Percentiles rank a stretch among this genome's conserved stretches.
Conservation (phyloP, 2,113 vertebrate genomes). For the Corythoichthys intestinalis region DNA sequence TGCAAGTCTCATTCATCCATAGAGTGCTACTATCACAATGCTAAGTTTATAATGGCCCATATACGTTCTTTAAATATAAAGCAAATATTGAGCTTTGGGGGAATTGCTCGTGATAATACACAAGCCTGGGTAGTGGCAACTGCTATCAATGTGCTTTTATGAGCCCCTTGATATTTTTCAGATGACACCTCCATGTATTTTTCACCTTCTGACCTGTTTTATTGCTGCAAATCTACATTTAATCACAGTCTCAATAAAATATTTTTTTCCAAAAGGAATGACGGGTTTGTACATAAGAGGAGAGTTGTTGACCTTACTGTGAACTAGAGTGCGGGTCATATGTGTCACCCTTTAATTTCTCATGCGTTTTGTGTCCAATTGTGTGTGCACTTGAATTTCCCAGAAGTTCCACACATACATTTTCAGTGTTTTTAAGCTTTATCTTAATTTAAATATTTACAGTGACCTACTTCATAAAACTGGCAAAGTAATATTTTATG, state of each 20-base stretch:
- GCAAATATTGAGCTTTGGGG: not conserved
- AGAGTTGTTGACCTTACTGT: slow-evolving; percentile 77
- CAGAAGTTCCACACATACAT: too few relatives aligned
- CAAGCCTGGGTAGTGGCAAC: not conserved
- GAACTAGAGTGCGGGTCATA: slow-evolving; percentile 81
- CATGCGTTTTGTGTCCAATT: slow-evolving; percentile 39
- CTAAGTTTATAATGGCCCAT: not conserved
- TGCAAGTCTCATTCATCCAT: not conserved
- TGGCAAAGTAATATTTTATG: too few relatives aligned
- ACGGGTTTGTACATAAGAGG: slow-evolving; percentile 12
- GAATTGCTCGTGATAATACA: slow-evolving; percentile 1
- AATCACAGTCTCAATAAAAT: slow-evolving; percentile 41
- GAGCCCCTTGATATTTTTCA: slow-evolving; percentile 27
- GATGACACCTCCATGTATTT: slow-evolving; percentile 28
- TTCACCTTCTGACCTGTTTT: slow-evolving; percentile 35
- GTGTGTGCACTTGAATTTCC: slow-evolving; percentile 1
- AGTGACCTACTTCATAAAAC: not conserved
- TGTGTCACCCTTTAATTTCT: slow-evolving; percentile 79
- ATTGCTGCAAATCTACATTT: slow-evolving; percentile 42
- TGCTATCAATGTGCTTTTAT: slow-evolving; percentile 26
- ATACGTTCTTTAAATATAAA: not conserved
- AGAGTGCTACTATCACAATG: not conserved
- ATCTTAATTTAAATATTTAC: not conserved
- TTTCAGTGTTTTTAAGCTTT: not conserved
- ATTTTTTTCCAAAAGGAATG: slow-evolving; percentile 16